phyloP scores from a whole-genome alignment of 2,888 invertebrate genomes.

The Gisinianus flammeolus region DNA sequence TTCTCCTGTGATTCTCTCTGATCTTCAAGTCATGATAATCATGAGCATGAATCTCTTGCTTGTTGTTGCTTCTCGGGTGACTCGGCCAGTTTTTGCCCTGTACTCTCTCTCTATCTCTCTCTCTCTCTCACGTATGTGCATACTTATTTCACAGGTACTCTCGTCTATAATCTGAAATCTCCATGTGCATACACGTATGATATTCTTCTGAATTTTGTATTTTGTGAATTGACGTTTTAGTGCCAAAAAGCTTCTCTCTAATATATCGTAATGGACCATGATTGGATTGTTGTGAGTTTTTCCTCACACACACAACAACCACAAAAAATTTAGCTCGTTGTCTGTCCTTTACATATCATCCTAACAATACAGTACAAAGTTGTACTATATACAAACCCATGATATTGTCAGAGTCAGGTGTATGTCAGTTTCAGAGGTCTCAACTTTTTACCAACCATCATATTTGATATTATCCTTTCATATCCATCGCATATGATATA shows the following conservation, averaged over 20 bases:
- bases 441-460: no score
- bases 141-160: no score
- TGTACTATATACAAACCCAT: not conserved
- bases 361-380: not conserved
- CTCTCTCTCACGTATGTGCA: no score
- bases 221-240: not conserved
- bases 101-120: slow-evolving; percentile 17
- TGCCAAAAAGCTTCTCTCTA: not conserved
- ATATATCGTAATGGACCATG: not conserved
- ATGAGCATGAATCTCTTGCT: slow-evolving; percentile 23
- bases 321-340: not conserved
- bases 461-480: no score
- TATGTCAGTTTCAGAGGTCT: no score
- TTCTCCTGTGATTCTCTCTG: not conserved
- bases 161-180: no score
- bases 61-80: not conserved
- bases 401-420: not conserved
- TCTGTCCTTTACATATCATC: no score
- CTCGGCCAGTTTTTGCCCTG: slow-evolving; percentile 13
- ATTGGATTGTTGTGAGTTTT: not conserved
- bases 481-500: no score
- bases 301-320: not conserved
- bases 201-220: not conserved
- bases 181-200: no score
- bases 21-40: slow-evolving; percentile 27